phyloP scores from a whole-genome alignment of 2,113 vertebrate genomes.

The Tragelaphus imberbis region DNA sequence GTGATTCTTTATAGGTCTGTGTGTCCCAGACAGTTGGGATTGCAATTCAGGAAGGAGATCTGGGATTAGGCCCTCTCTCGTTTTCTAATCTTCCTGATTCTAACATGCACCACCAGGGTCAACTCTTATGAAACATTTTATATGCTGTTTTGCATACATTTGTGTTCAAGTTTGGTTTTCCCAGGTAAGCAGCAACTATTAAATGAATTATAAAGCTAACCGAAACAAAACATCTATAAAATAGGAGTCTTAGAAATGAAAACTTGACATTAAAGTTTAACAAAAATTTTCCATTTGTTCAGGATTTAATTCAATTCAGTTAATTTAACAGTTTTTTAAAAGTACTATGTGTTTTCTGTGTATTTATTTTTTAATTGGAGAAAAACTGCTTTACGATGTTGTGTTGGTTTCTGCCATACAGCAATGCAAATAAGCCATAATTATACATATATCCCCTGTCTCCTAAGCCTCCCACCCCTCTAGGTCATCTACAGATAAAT shows the following conservation, averaged over 20 bases:
- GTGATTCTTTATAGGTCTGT: not conserved
- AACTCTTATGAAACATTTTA: not conserved
- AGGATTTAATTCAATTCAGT: conserved; percentile 6
- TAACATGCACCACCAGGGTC: not conserved
- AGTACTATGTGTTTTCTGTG: not conserved
- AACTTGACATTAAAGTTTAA: not conserved
- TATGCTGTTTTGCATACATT: not conserved
- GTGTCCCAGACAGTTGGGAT: not conserved
- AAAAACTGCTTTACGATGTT: not conserved
- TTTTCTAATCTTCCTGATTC: not conserved
- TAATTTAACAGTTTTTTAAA: not conserved
- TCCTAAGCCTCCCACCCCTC: not conserved
- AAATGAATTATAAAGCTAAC: not conserved
- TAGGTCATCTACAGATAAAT: not conserved
- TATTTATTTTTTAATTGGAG: not conserved
- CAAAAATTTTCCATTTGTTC: not conserved
- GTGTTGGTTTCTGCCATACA: not conserved
- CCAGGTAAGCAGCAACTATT: not conserved
- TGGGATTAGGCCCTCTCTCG: not conserved
- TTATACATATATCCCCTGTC: not conserved
- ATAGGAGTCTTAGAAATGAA: not conserved
- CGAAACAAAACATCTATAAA: not conserved
- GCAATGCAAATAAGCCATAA: not conserved
- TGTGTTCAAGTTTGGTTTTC: not conserved
- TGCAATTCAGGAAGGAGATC: not conserved